These are phyloP conservation scores for Cerceris rybyensis DNA, from an alignment of 2,888 invertebrate genomes.

Conservation along the genomic window DNA sequence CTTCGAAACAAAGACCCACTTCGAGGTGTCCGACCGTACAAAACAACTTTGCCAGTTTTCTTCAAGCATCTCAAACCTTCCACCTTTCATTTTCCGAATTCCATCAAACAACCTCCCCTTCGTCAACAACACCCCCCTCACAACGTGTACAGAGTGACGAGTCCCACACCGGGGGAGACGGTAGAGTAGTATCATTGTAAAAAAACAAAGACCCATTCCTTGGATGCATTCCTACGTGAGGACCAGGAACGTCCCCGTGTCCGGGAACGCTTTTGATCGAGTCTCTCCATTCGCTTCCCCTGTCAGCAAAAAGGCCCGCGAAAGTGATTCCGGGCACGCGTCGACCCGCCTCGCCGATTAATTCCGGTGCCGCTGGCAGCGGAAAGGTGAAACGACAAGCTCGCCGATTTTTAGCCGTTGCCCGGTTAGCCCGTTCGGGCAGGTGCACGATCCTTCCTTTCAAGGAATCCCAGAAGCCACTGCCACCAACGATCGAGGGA, in stretches of 20 bases:
- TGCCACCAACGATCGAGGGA: neutral
- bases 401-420: constrained; percentile 39
- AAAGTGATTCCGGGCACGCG: constrained; percentile 72
- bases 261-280: constrained; percentile 25
- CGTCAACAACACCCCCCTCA: too few relatives aligned
- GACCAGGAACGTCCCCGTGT: constrained; percentile 5
- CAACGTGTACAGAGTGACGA: too few relatives aligned
- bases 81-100: too few relatives aligned
- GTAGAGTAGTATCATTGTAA: neutral
- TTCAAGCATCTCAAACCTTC: too few relatives aligned
- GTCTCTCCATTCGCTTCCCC: constrained; percentile 23
- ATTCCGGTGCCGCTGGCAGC: constrained; percentile 48
- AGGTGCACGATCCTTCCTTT: constrained; percentile 42
- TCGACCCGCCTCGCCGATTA: constrained; percentile 58
- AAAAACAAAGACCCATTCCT: neutral
- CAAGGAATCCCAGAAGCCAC: constrained; percentile 31
- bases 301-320: constrained; percentile 56
- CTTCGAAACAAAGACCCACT: too few relatives aligned
- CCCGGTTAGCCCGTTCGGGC: constrained; percentile 11
- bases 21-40: too few relatives aligned
- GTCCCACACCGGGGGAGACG: neutral
- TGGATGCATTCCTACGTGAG: neutral
- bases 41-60: too few relatives aligned
- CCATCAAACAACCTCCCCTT: too few relatives aligned
- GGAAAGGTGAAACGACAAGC: constrained; percentile 38